Evolutionary conservation across 2,888 invertebrate species (phyloP), one percentile per base, ranked within the genome.

Genomic region (Melanostoma scalare): DNA sequence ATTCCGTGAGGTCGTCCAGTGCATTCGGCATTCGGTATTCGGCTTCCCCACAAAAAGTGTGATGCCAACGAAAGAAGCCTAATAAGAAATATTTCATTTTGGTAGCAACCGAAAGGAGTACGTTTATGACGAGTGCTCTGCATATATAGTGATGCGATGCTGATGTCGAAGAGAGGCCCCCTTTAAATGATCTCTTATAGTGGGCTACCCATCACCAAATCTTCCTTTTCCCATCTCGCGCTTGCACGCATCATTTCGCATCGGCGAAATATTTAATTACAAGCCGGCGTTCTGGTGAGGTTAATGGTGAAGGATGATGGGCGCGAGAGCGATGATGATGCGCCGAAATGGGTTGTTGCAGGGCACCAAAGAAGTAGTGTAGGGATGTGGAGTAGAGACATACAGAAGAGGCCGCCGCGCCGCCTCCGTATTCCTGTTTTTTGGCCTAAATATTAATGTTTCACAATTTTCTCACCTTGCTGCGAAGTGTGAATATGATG

Each of bases 201-300:
- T 71, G 65, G 71, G 74, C 79, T 79, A 75, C 84, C 78, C 84
- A 20, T 20, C 20, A 77, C 63, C 46, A 63, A 71, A 75, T 71
- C 71, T 40, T 71, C 10, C 71, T 71, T 55, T 55, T 53, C 20
- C 60, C 74, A 52, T 71, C 65, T 69, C 71, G 60, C 55, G 58
- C 20, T 20, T 20, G 20, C 81, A 81, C 81, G 81, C 76, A 80
- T 63, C 80, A 79, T 69, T 80, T 69, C 61, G 80, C 75, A 77
- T 81, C 84, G 84, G 84, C 84, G 79, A 78, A 84, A 84, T 74
- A 79, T 84, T 84, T 84, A 84, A 84, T 84, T 79, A 84, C 79
- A 84, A 84, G 84, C 79, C 84, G 84, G 84, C 79, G 71, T 84
- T 71, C 71, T 58, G 30, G 60, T 67, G 74, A 75, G 65, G 74